Conservation (phyloP, 2,113 vertebrate species). For the Clupea harengus region DNA sequence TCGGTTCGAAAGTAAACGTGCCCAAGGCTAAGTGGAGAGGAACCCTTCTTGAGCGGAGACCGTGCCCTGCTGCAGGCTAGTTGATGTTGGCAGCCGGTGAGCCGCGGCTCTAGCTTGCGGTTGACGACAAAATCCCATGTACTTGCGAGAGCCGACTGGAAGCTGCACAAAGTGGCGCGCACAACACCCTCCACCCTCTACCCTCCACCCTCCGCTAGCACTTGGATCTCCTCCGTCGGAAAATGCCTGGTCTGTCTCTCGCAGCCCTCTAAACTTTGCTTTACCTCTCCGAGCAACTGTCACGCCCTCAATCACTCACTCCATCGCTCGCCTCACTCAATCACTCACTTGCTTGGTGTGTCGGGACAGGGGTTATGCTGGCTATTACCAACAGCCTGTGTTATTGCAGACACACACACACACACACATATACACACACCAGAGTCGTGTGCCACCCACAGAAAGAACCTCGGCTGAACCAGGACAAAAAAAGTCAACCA, state of each 20-base stretch:
- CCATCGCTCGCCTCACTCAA: not conserved
- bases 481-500: not conserved
- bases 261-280: not conserved
- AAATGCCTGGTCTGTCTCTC: not conserved
- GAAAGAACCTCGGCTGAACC: not conserved
- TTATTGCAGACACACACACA: not conserved
- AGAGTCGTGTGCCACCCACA: not conserved
- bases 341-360: not conserved
- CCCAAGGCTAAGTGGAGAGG: conserved; percentile 6
- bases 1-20: not conserved
- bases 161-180: not conserved
- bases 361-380: not conserved
- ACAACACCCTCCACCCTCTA: not conserved
- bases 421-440: not conserved
- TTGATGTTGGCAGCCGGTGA: not conserved
- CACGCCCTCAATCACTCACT: not conserved
- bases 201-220: not conserved
- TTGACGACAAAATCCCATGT: not conserved
- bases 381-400: not conserved
- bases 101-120: not conserved
- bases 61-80: conserved; percentile 2
- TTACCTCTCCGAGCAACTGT: not conserved
- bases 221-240: not conserved
- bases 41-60: not conserved
- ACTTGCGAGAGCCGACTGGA: not conserved